These are phyloP conservation scores for Etheostoma spectabile DNA, from an alignment of 2,113 vertebrate species.

Conservation along the genomic window DNA sequence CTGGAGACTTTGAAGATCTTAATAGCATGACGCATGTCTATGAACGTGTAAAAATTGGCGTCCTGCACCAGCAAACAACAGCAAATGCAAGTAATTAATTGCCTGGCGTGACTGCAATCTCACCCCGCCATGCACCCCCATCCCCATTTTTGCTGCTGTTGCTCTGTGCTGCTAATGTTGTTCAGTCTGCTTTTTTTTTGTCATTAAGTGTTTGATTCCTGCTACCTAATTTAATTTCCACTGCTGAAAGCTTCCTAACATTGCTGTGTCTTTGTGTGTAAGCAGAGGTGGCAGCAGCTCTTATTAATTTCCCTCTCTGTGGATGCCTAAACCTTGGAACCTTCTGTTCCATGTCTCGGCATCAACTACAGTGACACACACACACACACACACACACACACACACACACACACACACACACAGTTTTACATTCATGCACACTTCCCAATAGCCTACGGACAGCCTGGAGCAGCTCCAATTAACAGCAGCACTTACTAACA, in stretches of 20 bases:
- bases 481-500: conserved; percentile 59
- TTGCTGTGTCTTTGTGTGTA: conserved; percentile 46
- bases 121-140: not conserved
- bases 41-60: not conserved
- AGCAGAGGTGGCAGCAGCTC: conserved; percentile 35
- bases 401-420: conserved; percentile 1
- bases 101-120: conserved; percentile 29
- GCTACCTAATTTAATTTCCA: conserved; percentile 63
- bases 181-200: conserved; percentile 20
- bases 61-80: conserved; percentile 31
- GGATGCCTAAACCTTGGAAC: conserved; percentile 42
- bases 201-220: conserved; percentile 47
- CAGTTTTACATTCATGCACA: conserved; percentile 23
- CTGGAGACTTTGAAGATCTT: conserved; percentile 21
- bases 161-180: conserved; percentile 23
- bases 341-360: conserved; percentile 35
- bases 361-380: conserved; percentile 19
- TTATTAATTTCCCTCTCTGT: conserved; percentile 41
- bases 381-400: not conserved
- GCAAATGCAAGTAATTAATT: conserved; percentile 49
- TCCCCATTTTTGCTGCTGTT: not conserved
- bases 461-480: conserved; percentile 75
- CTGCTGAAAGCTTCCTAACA: conserved; percentile 38
- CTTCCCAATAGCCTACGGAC: conserved; percentile 62
- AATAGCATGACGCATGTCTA: not conserved